These are phyloP conservation scores for Hylaeus volcanicus DNA, from an alignment of 1,140 invertebrate species.

Conservation along the genomic window DNA sequence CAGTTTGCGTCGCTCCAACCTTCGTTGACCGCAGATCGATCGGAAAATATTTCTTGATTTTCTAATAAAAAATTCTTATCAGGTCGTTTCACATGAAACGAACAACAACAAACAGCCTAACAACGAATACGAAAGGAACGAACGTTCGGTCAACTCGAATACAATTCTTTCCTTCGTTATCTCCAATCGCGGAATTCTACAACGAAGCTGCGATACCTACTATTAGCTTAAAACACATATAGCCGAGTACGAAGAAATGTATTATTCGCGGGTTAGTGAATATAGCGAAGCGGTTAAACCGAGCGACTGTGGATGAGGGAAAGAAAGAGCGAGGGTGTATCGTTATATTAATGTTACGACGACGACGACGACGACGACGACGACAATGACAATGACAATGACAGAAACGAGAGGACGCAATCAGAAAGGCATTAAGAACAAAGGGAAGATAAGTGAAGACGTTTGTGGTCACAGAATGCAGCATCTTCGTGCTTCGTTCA, in stretches of 20 bases:
- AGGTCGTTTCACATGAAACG: background rate
- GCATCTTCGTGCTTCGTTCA: conserved; percentile 39
- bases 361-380: background rate
- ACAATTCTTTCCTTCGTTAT: background rate
- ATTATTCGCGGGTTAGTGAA: conserved; percentile 12
- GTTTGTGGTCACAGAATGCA: conserved; percentile 11
- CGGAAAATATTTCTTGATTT: background rate
- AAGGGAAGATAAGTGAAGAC: background rate
- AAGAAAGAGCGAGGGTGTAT: background rate
- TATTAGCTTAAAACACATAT: background rate
- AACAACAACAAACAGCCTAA: background rate
- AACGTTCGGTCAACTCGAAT: background rate
- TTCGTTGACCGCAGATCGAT: background rate
- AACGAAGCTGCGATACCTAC: background rate
- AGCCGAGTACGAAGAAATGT: background rate
- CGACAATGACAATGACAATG: background rate
- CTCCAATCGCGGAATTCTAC: background rate
- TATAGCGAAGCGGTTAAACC: conserved; percentile 1
- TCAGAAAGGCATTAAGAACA: background rate
- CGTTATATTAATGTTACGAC: background rate
- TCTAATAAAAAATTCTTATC: background rate
- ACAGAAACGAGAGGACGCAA: background rate
- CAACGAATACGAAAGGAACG: background rate
- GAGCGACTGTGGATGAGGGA: background rate
- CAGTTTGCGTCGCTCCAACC: background rate